Evolutionary conservation across 2,888 invertebrate species (phyloP).

Genomic region (Plebejus melissa): DNA sequence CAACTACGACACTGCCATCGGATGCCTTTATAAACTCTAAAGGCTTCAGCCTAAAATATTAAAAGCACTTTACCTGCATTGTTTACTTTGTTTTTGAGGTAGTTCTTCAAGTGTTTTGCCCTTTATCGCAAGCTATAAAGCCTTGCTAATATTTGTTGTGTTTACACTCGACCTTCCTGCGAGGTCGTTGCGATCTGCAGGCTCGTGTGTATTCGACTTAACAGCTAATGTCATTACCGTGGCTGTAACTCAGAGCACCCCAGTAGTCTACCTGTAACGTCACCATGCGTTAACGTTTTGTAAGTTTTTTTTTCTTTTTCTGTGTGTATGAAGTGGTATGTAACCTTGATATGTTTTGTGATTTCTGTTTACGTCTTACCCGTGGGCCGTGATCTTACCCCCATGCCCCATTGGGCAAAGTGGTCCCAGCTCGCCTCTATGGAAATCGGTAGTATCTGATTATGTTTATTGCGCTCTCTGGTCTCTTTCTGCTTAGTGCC

Average conservation of each 20-base stretch:
- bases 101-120: background rate
- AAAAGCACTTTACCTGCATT: background rate
- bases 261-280: constrained; percentile 7
- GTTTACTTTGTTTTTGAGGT: background rate
- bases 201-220: background rate
- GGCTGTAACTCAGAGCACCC: background rate
- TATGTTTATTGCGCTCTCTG: no score
- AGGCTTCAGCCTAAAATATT: background rate
- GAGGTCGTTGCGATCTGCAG: background rate
- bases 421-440: background rate
- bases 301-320: constrained; percentile 9
- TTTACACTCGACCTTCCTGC: background rate
- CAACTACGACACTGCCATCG: no score
- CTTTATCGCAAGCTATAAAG: background rate
- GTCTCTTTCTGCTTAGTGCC: no score
- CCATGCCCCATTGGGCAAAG: background rate
- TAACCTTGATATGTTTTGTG: background rate
- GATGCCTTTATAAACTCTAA: no score
- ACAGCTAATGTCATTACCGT: constrained; percentile 16
- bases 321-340: background rate
- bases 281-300: constrained; percentile 19
- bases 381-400: no score
- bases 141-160: background rate
- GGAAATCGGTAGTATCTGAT: no score
- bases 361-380: background rate